Evolutionary conservation across 2,113 vertebrate species (phyloP).

Genomic region (Pomatorhinus ruficollis): DNA sequence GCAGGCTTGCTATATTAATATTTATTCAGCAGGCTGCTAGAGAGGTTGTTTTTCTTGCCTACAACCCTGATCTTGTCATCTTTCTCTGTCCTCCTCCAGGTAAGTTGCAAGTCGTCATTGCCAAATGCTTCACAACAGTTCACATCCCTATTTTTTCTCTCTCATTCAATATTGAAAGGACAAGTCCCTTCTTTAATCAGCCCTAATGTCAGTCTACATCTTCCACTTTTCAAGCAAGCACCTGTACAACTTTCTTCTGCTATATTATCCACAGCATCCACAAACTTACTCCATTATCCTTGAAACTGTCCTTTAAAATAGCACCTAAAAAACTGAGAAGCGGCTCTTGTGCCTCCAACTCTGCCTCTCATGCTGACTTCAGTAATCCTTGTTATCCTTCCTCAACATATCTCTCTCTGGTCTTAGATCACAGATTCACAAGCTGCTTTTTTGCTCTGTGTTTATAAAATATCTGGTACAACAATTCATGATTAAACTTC

Average conservation of each 20-base stretch:
- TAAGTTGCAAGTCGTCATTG: neutral
- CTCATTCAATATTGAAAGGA: conserved; percentile 2
- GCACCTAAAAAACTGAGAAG: neutral
- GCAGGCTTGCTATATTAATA: neutral
- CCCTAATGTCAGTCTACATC: neutral
- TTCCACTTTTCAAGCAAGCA: neutral
- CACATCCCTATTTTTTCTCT: neutral
- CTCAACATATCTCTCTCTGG: neutral
- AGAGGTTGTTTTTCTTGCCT: conserved; percentile 11
- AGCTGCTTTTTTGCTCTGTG: neutral
- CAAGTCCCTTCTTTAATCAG: neutral
- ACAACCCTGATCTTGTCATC: neutral
- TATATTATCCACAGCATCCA: neutral
- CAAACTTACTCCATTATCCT: neutral
- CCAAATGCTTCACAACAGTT: neutral
- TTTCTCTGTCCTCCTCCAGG: neutral
- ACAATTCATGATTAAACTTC: neutral
- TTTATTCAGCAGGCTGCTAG: neutral
- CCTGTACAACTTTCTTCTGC: neutral
- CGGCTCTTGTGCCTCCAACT: neutral
- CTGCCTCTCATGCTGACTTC: neutral
- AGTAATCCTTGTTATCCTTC: neutral
- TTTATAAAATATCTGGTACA: neutral
- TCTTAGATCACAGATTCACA: neutral
- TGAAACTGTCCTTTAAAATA: neutral